Evolutionary conservation across 37 sponge, comb jelly and placozoan genomes (phyloP), one percentile per base, ranked within the genome.

Genomic region (Lycopodina hypogea): DNA sequence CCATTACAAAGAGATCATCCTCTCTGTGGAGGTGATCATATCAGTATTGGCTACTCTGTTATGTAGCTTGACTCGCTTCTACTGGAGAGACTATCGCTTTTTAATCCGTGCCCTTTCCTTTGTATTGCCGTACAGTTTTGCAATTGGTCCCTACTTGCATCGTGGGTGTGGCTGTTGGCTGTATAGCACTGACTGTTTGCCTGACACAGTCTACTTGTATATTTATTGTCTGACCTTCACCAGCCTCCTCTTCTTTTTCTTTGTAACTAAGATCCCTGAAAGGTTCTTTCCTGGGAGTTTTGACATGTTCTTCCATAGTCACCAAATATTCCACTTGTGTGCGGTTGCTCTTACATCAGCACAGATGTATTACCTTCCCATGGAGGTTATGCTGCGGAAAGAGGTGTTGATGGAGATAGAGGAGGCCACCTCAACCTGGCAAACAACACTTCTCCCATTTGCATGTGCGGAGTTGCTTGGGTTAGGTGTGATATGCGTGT

Each of bases 241-340:
- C 14, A 26, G 71, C 2, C 0, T 80, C 0, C 35, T 82, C 1
- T 52, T 61, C 9, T 87, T 96, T 48, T 87, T 91, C 76, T 90
- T 91, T 76, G 86, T 84, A 0, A 80, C 84, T 18, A 94, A 89
- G 59, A 62, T 97, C n/a, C 97, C 97, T 0, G 97, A 97, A 65
- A 71, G 89, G 2, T 70, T 94, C 4, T 60, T 62, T 0, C 97
- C 97, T 29, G 93, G 94, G 34, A 81, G 50, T 50, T 97, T 91
- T 71, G 93, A 97, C 63, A 55, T 81, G 26, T 36, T 86, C 56
- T 87, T 87, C 22, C 89, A 94, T n/a, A 92, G 93, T 58, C 97
- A 97, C 75, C 92, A 90, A 55, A 68, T 91, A n/a, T 86, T 91
- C 55, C 97, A 97, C 63, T 1, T 94, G 32, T 72, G 59, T 30